Conservation (phyloP, 2,113 vertebrate species). For the Pogona vitticeps region DNA sequence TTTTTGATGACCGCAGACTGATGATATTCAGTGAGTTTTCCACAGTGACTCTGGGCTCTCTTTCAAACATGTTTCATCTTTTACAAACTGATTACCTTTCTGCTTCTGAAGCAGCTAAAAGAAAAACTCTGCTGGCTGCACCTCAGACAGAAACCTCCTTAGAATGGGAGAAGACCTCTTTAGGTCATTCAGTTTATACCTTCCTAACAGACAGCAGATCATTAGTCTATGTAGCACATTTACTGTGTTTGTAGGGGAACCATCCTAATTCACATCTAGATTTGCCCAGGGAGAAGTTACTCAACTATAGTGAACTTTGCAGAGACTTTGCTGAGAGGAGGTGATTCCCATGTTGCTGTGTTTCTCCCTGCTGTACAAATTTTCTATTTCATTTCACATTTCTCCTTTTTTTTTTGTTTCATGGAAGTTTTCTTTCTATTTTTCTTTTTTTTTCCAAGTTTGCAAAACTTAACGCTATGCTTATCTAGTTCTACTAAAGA, state of each 20-base stretch:
- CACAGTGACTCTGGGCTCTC: constrained; percentile 25
- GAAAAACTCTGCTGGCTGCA: background rate
- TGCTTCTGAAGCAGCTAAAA: background rate
- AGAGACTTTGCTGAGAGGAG: background rate
- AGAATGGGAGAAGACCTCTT: background rate
- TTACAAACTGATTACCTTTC: constrained; percentile 25
- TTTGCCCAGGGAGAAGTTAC: background rate
- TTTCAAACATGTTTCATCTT: constrained; percentile 27
- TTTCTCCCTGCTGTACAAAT: too few relatives aligned
- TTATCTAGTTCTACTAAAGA: background rate
- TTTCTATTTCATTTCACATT: background rate
- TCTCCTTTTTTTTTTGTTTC: background rate
- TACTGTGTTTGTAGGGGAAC: background rate
- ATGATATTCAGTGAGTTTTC: constrained; percentile 26
- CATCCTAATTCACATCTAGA: background rate
- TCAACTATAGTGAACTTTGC: background rate
- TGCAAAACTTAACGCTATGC: background rate
- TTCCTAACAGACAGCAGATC: background rate
- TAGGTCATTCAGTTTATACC: background rate
- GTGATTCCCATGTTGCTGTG: background rate
- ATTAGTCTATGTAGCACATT: background rate
- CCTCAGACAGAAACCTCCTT: background rate
- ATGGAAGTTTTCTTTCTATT: background rate
- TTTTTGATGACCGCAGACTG: constrained; percentile 18
- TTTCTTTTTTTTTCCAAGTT: background rate